These are phyloP conservation scores for Stichodactyla mertensii DNA, from an alignment of 64 coral and sea anemone genomes.

Conservation along the genomic window DNA sequence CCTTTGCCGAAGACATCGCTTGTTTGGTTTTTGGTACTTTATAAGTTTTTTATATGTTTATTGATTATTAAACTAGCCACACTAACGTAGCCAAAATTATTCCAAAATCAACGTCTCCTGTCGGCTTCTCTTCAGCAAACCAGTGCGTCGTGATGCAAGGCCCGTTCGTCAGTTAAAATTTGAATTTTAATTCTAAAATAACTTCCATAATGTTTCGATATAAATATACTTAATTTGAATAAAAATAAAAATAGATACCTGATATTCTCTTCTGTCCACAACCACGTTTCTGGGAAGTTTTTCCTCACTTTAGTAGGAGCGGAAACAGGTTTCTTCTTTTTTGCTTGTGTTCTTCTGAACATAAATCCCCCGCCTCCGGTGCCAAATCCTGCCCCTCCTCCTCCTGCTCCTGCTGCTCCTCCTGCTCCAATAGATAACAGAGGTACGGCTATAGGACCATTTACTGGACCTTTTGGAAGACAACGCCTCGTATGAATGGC, in stretches of 20 bases:
- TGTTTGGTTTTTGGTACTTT: no score
- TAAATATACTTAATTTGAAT: not conserved
- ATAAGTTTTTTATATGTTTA: no score
- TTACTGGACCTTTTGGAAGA: not conserved
- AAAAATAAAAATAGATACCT: slow-evolving; percentile 39
- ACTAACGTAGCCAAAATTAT: no score
- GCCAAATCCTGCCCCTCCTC: not conserved
- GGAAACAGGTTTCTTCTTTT: not conserved
- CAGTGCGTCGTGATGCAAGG: no score
- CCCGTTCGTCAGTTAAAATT: no score
- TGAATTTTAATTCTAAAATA: no score
- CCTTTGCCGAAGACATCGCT: no score
- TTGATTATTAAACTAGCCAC: no score
- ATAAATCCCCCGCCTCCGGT: no score
- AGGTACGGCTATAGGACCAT: not conserved
- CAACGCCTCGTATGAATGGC: no score
- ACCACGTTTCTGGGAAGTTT: slow-evolving; percentile 95
- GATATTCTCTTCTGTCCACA: slow-evolving; percentile 76
- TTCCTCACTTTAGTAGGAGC: slow-evolving; percentile 36
- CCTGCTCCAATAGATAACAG: not conserved
- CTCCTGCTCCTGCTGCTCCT: not conserved
- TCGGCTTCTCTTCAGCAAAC: no score
- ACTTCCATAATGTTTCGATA: not conserved
- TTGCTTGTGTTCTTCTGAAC: not conserved
- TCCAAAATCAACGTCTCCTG: no score